Evolutionary conservation across 2,797 vertebrate genomes (phyloP).

Genomic region (Balearica regulorum): DNA sequence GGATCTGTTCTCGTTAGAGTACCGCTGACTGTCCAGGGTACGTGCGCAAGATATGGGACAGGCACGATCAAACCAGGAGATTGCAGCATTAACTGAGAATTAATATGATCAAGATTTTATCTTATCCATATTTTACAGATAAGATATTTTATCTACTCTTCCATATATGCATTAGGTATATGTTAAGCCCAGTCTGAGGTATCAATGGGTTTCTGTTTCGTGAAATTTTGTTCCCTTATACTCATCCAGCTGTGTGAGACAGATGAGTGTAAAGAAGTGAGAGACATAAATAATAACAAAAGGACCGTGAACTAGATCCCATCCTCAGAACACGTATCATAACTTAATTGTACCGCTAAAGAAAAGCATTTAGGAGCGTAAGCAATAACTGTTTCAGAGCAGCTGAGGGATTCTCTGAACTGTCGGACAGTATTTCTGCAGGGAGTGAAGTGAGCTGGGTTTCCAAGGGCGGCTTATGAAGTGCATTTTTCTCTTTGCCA

Average conservation of each 20-base stretch:
- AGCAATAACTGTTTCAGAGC: background rate
- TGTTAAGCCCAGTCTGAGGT: background rate
- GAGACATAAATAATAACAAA: background rate
- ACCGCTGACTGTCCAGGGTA: conserved; percentile 86
- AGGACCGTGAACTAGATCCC: background rate
- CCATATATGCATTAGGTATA: background rate
- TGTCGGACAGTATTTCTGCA: background rate
- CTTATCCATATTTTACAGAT: background rate
- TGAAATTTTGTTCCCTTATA: background rate
- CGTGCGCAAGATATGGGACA: background rate
- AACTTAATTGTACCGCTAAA: background rate
- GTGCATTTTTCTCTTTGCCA: background rate
- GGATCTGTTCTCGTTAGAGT: conserved; percentile 84
- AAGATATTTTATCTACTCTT: background rate
- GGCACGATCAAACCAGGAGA: background rate
- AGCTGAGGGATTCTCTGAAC: background rate
- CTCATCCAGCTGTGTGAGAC: background rate
- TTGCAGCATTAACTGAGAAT: background rate
- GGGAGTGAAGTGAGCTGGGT: background rate
- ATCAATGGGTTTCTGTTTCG: background rate
- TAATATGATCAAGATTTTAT: background rate
- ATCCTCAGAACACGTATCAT: accelerated
- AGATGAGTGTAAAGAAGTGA: background rate
- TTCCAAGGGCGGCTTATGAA: background rate
- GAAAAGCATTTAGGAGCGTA: background rate